These are phyloP conservation scores for Drosophila kikkawai DNA, from an alignment of 1,140 invertebrate genomes.

Conservation along the genomic window DNA sequence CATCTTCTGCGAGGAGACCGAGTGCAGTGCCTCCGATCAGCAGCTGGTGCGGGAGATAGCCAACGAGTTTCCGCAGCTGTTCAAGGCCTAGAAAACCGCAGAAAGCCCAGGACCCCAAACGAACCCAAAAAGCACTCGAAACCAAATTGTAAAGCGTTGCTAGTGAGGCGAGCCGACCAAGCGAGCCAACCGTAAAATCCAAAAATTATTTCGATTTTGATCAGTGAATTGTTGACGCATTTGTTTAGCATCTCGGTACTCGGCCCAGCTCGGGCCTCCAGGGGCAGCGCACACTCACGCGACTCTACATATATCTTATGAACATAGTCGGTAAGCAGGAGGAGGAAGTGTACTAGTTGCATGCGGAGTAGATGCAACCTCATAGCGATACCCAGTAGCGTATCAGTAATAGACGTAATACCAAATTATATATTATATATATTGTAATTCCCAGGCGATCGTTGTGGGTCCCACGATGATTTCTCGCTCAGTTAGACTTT, in stretches of 20 bases:
- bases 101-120: neutral
- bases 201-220: conserved; percentile 44
- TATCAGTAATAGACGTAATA: conserved; percentile 21
- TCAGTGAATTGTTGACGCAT: conserved; percentile 44
- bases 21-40: conserved; percentile 90
- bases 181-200: conserved; percentile 57
- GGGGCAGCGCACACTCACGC: conserved; percentile 10
- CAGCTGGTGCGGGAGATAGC: conserved; percentile 91
- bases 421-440: conserved; percentile 8
- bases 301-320: conserved; percentile 51
- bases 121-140: conserved; percentile 14
- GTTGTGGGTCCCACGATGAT: conserved; percentile 23
- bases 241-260: conserved; percentile 33
- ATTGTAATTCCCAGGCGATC: neutral
- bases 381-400: conserved; percentile 31
- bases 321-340: conserved; percentile 48
- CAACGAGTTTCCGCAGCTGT: conserved; percentile 93
- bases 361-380: conserved; percentile 46
- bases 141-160: conserved; percentile 75
- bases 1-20: conserved; percentile 93
- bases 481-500: conserved; percentile 44
- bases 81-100: conserved; percentile 87
- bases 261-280: conserved; percentile 3
- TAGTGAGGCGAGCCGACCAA: conserved; percentile 70
- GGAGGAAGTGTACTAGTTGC: conserved; percentile 40